Evolutionary conservation across 2,888 invertebrate genomes (phyloP).

Genomic region (Sphecodes monilicornis): DNA sequence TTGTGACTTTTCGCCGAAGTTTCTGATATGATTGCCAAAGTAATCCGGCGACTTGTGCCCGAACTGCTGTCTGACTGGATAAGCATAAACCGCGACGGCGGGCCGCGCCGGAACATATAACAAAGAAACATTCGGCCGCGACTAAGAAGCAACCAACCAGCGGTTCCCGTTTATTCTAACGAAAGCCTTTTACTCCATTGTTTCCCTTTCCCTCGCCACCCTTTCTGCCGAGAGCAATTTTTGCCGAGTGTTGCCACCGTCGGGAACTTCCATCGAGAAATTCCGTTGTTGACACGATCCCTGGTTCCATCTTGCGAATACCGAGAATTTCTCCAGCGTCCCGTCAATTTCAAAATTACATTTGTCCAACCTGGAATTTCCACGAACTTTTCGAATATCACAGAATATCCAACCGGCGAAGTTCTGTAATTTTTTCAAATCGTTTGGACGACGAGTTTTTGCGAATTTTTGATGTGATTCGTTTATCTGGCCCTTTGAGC

Average conservation of each 20-base stretch:
- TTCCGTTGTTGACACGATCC: conserved; percentile 25
- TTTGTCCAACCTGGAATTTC: background rate
- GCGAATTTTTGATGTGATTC: background rate
- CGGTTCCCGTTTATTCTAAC: conserved; percentile 38
- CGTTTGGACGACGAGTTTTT: background rate
- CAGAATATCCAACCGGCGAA: background rate
- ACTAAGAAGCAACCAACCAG: conserved; percentile 25
- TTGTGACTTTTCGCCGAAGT: conserved; percentile 2
- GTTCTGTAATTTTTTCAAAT: background rate
- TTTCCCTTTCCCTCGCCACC: conserved; percentile 2
- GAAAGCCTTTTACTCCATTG: conserved; percentile 38
- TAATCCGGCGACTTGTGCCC: conserved; percentile 64
- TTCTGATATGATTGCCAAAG: conserved; percentile 26
- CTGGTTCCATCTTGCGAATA: conserved; percentile 13
- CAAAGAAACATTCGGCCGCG: conserved; percentile 77
- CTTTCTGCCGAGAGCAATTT: background rate
- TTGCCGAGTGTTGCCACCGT: background rate
- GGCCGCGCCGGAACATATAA: conserved; percentile 52
- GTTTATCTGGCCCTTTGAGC: background rate
- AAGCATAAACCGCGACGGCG: conserved; percentile 70
- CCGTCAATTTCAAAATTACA: conserved; percentile 30
- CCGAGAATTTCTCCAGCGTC: background rate
- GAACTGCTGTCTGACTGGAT: conserved; percentile 71
- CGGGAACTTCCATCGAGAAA: background rate
- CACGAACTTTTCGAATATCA: background rate